These are phyloP conservation scores for Scotopteryx bipunctaria DNA, from an alignment of 2,888 invertebrate genomes.

Conservation along the genomic window DNA sequence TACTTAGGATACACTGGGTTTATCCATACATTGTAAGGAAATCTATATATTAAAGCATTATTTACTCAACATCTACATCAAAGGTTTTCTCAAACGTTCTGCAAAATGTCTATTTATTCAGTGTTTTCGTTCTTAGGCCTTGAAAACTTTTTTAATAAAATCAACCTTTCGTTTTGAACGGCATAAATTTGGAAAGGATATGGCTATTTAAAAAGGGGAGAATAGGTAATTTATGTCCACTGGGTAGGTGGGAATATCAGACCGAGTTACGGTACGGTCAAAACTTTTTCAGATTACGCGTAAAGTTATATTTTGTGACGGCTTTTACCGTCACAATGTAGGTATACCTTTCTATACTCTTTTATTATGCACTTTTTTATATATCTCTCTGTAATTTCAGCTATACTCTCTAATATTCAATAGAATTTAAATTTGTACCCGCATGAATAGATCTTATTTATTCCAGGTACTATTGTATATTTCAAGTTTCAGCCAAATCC, in stretches of 20 bases:
- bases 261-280: slow-evolving; percentile 16
- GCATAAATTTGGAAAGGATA: slow-evolving; percentile 69
- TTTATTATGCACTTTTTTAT: no score
- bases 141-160: slow-evolving; percentile 77
- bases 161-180: slow-evolving; percentile 50
- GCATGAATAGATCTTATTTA: no score
- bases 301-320: slow-evolving; percentile 15
- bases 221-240: slow-evolving; percentile 58
- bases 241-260: slow-evolving; percentile 26
- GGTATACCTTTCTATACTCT: no score
- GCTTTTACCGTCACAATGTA: not conserved
- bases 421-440: no score
- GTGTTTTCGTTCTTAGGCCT: slow-evolving; percentile 36
- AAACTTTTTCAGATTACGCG: slow-evolving; percentile 25
- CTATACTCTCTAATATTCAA: no score
- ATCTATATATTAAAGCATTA: not conserved
- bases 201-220: slow-evolving; percentile 59
- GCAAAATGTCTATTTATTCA: slow-evolving; percentile 5
- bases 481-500: no score
- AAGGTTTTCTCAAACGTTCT: not conserved
- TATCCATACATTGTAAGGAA: no score
- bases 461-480: no score
- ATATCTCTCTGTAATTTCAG: no score
- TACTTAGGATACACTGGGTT: no score
- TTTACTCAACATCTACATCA: not conserved